Base-by-base conservation (phyloP, 2,888 invertebrate species). In the Epistrophella euchroma region DNA sequence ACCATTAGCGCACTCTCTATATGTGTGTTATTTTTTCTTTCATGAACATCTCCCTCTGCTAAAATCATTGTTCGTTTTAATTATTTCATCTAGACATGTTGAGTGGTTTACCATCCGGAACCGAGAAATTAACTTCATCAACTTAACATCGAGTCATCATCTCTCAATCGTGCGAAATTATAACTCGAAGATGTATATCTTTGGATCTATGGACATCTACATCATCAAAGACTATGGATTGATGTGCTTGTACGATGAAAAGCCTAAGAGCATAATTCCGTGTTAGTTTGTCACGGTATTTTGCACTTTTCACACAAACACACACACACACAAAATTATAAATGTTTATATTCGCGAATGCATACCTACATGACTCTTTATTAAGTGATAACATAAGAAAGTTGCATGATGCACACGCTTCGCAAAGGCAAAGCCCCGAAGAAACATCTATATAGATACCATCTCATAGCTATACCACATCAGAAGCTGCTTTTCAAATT, bases 321-420 rank as follows among this genome's bases (percentile, higher is more conserved):
- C 28, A 32, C 25, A 66, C 28, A 76, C 55, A n/a, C 13, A 10
- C n/a, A n/a, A n/a, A n/a, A n/a, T 22, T 4, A 22, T 50, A 11
- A 13, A 19, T 2, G 22, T 28, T 28, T 43, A 37, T 28, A 72
- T 55, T 56, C 52, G 58, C 43, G n/a, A n/a, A n/a, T n/a, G n/a
- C 45, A 62, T 68, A 81, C 81, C 72, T 50, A 62, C 32, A 32
- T 32, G 32, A n/a, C 28, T 9, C 76, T 81, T 85, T 85, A 85
- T 85, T 85, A 77, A 85, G 85, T 85, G 85, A 85, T 85, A 85
- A 85, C 85, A 85, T 81, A 73, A 70, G 35, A 81, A 74, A 71
- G 75, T 70, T 73, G 81, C 81, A 85, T 73, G 81, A 85, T 73
- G 81, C 35, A 68, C 62, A 81, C 68, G 66, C 68, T 76, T 43